phyloP scores from a whole-genome alignment of 2,888 invertebrate species.

The Aleiodes leptofemur region DNA sequence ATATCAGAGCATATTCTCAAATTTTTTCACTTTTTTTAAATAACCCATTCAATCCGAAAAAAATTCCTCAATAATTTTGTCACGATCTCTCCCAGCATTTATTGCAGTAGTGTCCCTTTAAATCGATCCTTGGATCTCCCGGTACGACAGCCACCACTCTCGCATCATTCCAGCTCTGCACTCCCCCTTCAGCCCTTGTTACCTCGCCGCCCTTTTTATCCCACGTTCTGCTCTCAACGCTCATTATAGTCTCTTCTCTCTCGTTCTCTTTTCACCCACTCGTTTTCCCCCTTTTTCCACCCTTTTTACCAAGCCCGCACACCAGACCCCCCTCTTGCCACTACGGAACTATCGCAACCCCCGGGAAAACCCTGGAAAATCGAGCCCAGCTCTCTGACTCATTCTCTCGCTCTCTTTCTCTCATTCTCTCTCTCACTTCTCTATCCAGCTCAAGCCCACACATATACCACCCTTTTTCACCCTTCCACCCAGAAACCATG shows the following conservation, averaged over 20 bases:
- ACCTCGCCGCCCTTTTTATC: conserved; percentile 50
- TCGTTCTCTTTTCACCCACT: conserved; percentile 48
- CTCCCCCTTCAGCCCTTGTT: conserved; percentile 69
- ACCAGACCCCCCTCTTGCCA: conserved; percentile 44
- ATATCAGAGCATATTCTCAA: no score
- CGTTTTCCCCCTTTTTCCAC: conserved; percentile 51
- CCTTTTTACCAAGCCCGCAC: conserved; percentile 43
- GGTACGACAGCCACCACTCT: conserved; percentile 1
- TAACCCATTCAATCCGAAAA: no score
- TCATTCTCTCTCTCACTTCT: conserved; percentile 6
- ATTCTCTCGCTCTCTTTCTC: conserved; percentile 10
- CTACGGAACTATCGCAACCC: conserved; percentile 67
- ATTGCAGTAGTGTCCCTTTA: conserved; percentile 24
- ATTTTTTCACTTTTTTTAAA: no score
- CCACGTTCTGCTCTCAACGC: conserved; percentile 62
- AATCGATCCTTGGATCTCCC: conserved; percentile 30
- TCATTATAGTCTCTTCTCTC: conserved; percentile 67
- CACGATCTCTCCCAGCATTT: no score
- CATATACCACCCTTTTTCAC: conserved; percentile 57
- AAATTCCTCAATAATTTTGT: no score
- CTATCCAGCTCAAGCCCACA: conserved; percentile 29
- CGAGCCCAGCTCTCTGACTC: conserved; percentile 61
- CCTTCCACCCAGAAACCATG: conserved; percentile 60
- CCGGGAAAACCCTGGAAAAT: conserved; percentile 75
- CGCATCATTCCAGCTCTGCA: conserved; percentile 65